Conservation (phyloP, 2,797 vertebrate species). For the Erpetoichthys calabaricus region DNA sequence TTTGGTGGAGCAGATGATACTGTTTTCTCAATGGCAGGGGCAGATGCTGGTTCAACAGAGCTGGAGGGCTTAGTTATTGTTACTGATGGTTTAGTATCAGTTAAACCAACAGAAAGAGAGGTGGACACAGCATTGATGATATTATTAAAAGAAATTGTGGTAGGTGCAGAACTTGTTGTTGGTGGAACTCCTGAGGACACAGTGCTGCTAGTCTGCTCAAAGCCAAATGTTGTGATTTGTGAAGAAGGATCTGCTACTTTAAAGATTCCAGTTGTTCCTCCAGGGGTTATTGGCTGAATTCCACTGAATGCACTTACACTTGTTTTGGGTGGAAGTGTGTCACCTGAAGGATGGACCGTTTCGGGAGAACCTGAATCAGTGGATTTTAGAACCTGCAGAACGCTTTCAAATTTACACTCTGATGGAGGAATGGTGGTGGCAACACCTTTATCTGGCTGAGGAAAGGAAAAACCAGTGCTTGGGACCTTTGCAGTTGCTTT, state of each 20-base stretch:
- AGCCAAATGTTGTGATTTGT: conserved; percentile 35
- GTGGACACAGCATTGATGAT: conserved; percentile 40
- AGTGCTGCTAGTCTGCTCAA: conserved; percentile 29
- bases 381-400: conserved; percentile 34
- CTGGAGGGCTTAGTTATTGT: conserved; percentile 34
- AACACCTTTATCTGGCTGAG: conserved; percentile 27
- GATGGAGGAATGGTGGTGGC: conserved; percentile 21
- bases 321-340: conserved; percentile 22
- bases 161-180: conserved; percentile 14
- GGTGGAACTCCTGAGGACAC: conserved; percentile 15
- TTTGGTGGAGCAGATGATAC: background rate
- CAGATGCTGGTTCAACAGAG: conserved; percentile 11
- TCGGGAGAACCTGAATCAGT: conserved; percentile 23
- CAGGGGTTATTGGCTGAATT: conserved; percentile 17
- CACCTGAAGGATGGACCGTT: background rate
- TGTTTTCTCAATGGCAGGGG: conserved; percentile 9
- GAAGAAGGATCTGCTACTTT: conserved; percentile 40
- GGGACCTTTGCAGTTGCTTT: conserved; percentile 29
- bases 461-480: conserved; percentile 32
- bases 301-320: conserved; percentile 24
- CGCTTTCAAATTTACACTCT: conserved; percentile 39
- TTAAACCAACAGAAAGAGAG: conserved; percentile 23
- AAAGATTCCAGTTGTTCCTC: conserved; percentile 34
- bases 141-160: conserved; percentile 46
- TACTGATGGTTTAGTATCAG: conserved; percentile 20